Evolutionary conservation across 2,797 vertebrate genomes (phyloP), one percentile per base, ranked within the genome.

Genomic region (Babyrousa celebensis): DNA sequence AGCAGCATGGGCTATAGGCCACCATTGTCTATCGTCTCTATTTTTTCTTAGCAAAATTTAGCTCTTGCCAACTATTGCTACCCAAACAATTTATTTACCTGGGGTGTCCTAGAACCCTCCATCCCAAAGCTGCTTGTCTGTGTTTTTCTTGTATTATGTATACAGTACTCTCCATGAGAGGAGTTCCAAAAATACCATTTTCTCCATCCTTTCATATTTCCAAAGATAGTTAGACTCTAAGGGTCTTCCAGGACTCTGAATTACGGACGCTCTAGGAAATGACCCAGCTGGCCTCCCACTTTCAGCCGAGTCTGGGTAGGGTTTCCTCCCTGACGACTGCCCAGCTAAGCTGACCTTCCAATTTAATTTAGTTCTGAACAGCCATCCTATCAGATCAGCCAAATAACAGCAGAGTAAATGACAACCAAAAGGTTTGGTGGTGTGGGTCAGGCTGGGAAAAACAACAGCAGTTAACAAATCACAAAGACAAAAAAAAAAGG

Each of bases 351-450:
- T 58, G 63, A 62, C 5, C 62, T 80, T 83, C 79, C 67, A 60
- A 18, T 86, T 67, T 70, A 84, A 23, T 96, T 84, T 91, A 83
- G 62, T 83, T 95, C 83, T 67, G 8, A 29, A 29, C 84, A 32
- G 17, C 71, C 90, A 6, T 79, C 36, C 72, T 62, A 60, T 29
- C 70, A 58, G 68, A 86, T 52, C 83, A 86, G 36, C 23, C 89
- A 95, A 65, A 94, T 84, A 74, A 9, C n/a, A 71, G 52, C 21
- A 72, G 43, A 75, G 2, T 67, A 78, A 84, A 40, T 36, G 25
- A 23, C 60, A 91, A 58, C 8, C 91, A 91, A 87, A 67, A 14
- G 85, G 68, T 91, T 74, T 75, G 63, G 52, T 78, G 48, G 25
- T 36, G 56, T 80, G 58, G 4, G 54, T 88, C 27, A 65, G 83